Base-by-base conservation (phyloP, 2,888 invertebrate species). In the Eremobia ochroleuca region DNA sequence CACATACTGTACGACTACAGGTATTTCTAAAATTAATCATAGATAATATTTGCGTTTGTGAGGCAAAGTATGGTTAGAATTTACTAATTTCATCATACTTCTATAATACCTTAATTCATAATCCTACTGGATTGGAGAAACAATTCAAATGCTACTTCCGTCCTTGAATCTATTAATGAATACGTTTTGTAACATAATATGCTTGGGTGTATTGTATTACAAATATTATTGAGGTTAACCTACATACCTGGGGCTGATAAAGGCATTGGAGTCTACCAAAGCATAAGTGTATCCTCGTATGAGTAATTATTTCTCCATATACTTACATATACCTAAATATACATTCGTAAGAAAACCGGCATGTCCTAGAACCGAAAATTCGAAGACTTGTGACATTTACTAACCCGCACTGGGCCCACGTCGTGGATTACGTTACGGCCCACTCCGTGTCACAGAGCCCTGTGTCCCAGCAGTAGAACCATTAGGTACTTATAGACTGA, bases 101-200 rank as follows among this genome's bases (percentile, higher is more conserved):
- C n/a, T n/a, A n/a, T n/a, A n/a, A n/a, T n/a, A n/a, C n/a, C n/a
- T n/a, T n/a, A n/a, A n/a, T n/a, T n/a, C n/a, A n/a, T n/a, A n/a
- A n/a, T n/a, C n/a, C n/a, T n/a, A n/a, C n/a, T n/a, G 11, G 4
- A 61, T 61, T 37, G 0, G 59, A 77, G 21, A 18, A 55, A 15
- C 28, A 31, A 31, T 67, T 40, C 25, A 11, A 31, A 68, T 21
- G 9, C 11, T 55, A 73, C 6, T 73, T 55, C 18, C 18, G 31
- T 55, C 18, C 6, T 4, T 40, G 13, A 40, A 18, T 71, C 1
- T 25, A 37, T 37, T 49, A 31, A 28, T 31, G 13, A 52, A 40
- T 40, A 46, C 25, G 15, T 25, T 55, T n/a, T 31, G 73, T 31
- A 55, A 55, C 18, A 40, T 5, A 73, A 73, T 73, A 73, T 15